Evolutionary conservation across 2,888 invertebrate species (phyloP).

Genomic region (Clostera curtula): DNA sequence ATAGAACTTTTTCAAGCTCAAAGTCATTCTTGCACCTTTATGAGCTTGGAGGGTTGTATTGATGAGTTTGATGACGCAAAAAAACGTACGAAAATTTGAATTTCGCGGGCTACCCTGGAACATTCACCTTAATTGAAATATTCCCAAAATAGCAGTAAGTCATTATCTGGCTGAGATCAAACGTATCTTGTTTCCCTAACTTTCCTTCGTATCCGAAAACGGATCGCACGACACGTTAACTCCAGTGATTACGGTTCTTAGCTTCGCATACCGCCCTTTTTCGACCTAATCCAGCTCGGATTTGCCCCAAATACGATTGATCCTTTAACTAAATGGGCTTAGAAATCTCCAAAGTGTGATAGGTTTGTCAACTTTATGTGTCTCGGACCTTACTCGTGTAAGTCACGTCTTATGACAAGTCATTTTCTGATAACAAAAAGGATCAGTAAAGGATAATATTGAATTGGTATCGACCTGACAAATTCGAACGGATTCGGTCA

Average conservation of each 20-base stretch:
- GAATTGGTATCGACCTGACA: no score
- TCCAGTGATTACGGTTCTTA: constrained; percentile 23
- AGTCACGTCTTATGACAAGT: constrained; percentile 5
- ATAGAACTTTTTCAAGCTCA: no score
- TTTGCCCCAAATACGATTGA: constrained; percentile 25
- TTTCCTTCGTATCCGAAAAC: not conserved
- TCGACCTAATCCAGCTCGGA: constrained; percentile 20
- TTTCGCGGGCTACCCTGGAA: no score
- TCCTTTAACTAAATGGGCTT: constrained; percentile 32
- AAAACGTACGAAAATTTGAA: no score
- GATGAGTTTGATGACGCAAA: no score
- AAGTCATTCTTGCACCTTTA: no score
- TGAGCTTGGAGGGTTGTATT: no score
- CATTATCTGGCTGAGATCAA: no score
- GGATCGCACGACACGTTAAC: constrained; percentile 8
- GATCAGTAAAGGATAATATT: no score
- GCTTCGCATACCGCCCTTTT: constrained; percentile 11
- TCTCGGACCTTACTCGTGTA: constrained; percentile 2
- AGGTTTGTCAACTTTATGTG: constrained; percentile 9
- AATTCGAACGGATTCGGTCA: no score
- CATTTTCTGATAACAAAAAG: not conserved
- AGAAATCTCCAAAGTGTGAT: constrained; percentile 10
- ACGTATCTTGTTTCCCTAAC: not conserved
- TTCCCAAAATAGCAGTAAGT: no score
- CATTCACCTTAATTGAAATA: no score